Evolutionary conservation across 2,797 vertebrate genomes (phyloP).

Genomic region (Tragopan temminckii): DNA sequence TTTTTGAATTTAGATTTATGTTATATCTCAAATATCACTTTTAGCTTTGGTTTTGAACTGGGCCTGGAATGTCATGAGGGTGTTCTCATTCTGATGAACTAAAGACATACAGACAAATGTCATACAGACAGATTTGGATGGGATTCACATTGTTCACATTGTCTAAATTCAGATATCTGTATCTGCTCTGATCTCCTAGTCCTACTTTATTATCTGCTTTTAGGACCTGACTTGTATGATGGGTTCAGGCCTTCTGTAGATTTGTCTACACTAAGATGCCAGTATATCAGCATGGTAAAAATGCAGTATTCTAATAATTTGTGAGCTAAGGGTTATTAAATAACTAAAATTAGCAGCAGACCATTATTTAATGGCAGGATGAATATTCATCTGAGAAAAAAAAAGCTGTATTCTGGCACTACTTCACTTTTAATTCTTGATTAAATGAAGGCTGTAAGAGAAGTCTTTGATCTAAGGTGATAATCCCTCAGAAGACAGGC

Average conservation of each 20-base stretch:
- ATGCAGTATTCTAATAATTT: neutral
- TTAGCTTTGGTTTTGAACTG: neutral
- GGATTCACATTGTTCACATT: neutral
- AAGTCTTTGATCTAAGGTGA: neutral
- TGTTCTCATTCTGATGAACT: neutral
- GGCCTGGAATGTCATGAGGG: neutral
- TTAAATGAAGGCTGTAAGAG: neutral
- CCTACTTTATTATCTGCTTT: neutral
- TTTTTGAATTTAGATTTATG: neutral
- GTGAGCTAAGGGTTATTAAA: neutral
- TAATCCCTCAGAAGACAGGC: neutral
- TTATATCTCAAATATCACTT: no score
- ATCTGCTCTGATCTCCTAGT: neutral
- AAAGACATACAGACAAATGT: neutral
- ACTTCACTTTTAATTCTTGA: neutral
- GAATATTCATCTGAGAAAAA: neutral
- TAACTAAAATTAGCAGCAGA: neutral
- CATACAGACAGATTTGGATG: neutral
- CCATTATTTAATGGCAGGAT: neutral
- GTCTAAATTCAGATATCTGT: neutral
- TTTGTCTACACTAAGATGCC: neutral
- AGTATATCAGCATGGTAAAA: neutral
- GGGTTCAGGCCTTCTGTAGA: neutral
- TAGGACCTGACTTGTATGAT: neutral
- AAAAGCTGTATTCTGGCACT: neutral